Evolutionary conservation across 2,888 invertebrate species (phyloP).

Genomic region (Xylocampa areola): DNA sequence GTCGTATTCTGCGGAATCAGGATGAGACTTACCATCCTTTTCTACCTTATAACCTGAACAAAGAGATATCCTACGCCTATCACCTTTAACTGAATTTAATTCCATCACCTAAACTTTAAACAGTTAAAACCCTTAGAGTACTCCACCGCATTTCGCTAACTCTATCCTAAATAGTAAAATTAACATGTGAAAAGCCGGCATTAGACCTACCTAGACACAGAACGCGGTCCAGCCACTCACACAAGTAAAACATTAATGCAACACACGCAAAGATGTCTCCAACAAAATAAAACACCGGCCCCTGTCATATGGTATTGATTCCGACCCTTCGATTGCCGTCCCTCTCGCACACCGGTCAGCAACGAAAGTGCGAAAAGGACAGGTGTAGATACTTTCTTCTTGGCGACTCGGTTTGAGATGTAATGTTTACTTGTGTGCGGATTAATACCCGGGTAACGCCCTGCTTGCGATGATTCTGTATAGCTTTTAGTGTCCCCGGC

Average conservation of each 20-base stretch:
- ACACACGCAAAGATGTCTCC: constrained; percentile 77
- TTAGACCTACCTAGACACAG: constrained; percentile 43
- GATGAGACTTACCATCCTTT: not conserved
- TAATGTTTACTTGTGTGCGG: constrained; percentile 78
- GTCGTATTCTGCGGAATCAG: not conserved
- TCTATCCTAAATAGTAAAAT: constrained; percentile 45
- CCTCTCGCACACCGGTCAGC: constrained; percentile 68
- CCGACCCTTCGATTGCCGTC: constrained; percentile 72
- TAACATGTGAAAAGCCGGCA: constrained; percentile 55
- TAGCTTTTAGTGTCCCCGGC: constrained; percentile 51
- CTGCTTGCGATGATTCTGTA: constrained; percentile 62
- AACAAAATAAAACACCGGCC: constrained; percentile 83
- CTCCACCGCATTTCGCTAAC: constrained; percentile 25
- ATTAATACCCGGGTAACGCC: constrained; percentile 78
- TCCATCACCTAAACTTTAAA: constrained; percentile 6
- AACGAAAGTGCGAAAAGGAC: constrained; percentile 63
- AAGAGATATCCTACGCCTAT: not conserved
- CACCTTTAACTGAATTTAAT: constrained; percentile 16
- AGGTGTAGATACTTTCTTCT: constrained; percentile 68
- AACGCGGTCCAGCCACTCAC: constrained; percentile 56
- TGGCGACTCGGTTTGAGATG: constrained; percentile 69
- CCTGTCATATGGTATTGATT: constrained; percentile 87
- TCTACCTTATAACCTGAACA: not conserved
- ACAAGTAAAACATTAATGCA: constrained; percentile 50
- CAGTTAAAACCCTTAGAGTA: constrained; percentile 19